A percentile compares a stretch with the other conserved stretches of the same genome.
Evolutionary conservation across 2,797 vertebrate genomes (phyloP).

Genomic region (Psittacula echo): DNA sequence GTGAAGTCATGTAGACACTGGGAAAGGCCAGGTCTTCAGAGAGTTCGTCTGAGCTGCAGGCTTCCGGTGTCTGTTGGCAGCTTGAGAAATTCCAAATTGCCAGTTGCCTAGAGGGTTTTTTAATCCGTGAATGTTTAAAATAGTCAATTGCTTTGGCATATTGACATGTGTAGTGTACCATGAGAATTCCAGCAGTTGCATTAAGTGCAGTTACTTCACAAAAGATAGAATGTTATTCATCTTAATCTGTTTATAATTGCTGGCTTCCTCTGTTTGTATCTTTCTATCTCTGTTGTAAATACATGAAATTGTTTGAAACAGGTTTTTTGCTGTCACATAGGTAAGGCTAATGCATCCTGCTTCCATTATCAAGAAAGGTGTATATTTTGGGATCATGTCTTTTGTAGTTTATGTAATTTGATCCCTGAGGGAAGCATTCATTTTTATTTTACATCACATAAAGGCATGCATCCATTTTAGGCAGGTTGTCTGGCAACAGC

Average conservation of each 20-base stretch:
- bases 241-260: conserved; percentile 31
- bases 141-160: conserved; percentile 28
- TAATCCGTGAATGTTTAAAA: conserved; percentile 19
- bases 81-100: not conserved
- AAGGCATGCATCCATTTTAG: not conserved
- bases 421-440: conserved; percentile 1
- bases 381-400: conserved; percentile 17
- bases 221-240: not conserved
- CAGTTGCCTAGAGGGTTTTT: not conserved
- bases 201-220: conserved; percentile 31
- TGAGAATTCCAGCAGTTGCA: conserved; percentile 46
- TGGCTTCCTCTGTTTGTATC: not conserved
- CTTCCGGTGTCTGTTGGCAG: not conserved
- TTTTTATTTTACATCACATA: not conserved
- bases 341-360: not conserved
- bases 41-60: not conserved
- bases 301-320: not conserved
- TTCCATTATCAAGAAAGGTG: conserved; percentile 2
- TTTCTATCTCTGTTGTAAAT: not conserved
- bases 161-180: not conserved
- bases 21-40: not conserved
- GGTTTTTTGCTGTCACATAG: not conserved
- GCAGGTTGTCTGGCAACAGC: conserved; percentile 43
- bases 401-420: not conserved
- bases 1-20: rapidly evolving